phyloP scores from a whole-genome alignment of 2,113 vertebrate species.

The Nicator chloris region DNA sequence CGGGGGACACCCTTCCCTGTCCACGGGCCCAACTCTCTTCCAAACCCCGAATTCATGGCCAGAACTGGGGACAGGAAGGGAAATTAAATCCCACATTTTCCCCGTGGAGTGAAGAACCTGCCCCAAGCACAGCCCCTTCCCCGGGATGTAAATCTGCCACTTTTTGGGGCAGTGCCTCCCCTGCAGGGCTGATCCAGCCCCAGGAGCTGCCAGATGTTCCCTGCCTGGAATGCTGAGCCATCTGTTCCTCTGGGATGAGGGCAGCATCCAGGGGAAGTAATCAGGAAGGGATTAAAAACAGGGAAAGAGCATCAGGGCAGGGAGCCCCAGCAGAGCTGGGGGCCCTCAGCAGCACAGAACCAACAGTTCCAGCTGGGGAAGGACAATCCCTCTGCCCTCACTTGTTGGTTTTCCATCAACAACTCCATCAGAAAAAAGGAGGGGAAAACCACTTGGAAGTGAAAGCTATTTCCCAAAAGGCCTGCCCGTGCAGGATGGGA shows the following conservation, averaged over 20 bases:
- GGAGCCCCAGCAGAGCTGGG: too few species aligned
- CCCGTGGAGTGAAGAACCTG: accelerated
- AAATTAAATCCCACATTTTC: neutral
- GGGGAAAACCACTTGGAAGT: too few species aligned
- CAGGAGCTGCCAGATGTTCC: neutral
- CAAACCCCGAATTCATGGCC: accelerated
- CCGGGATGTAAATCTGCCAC: neutral
- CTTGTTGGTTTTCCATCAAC: too few species aligned
- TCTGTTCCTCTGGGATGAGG: neutral
- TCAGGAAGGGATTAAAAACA: neutral
- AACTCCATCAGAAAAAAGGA: too few species aligned
- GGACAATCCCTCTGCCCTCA: too few species aligned
- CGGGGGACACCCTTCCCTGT: neutral
- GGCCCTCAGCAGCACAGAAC: too few species aligned
- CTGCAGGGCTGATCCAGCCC: neutral
- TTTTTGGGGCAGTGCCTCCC: neutral
- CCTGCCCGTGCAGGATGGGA: too few species aligned
- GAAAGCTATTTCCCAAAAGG: too few species aligned
- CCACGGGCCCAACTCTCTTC: too few species aligned
- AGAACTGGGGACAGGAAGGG: accelerated
- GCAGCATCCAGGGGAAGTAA: too few species aligned
- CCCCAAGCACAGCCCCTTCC: neutral
- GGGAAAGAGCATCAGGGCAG: too few species aligned
- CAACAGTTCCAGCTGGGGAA: too few species aligned
- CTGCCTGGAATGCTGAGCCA: neutral